Percentiles rank a stretch among this genome's conserved stretches.
Conservation (phyloP, 2,797 vertebrate species). For the Etheostoma nigrum region DNA sequence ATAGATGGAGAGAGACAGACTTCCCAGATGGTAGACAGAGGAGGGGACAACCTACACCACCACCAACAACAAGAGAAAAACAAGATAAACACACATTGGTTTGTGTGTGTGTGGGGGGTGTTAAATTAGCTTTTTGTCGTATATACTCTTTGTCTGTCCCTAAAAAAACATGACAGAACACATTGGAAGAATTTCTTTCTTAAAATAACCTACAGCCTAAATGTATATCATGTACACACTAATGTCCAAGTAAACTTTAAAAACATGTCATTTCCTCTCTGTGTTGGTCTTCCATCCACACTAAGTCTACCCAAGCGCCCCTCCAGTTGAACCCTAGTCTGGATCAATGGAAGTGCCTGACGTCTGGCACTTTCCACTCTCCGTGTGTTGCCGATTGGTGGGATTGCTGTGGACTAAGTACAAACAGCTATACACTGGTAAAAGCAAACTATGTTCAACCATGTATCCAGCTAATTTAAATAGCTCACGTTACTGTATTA, state of each 20-base stretch:
- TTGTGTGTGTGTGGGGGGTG: background rate
- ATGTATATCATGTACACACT: background rate
- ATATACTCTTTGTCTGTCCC: constrained; percentile 7
- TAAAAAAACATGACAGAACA: background rate
- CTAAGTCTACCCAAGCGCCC: background rate
- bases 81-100: constrained; percentile 15
- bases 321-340: background rate
- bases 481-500: no score
- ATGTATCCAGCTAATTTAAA: no score
- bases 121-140: constrained; percentile 13
- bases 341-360: no score
- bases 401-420: no score
- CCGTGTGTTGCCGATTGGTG: no score
- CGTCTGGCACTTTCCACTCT: no score
- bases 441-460: no score
- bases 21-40: constrained; percentile 78
- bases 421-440: no score
- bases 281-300: background rate
- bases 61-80: constrained; percentile 62
- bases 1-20: constrained; percentile 73
- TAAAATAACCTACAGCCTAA: background rate
- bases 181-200: background rate
- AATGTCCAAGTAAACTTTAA: background rate
- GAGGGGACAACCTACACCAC: constrained; percentile 70
- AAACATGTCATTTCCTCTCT: background rate